phyloP scores from a whole-genome alignment of 2,888 invertebrate genomes.

The Macrophya alboannulata region DNA sequence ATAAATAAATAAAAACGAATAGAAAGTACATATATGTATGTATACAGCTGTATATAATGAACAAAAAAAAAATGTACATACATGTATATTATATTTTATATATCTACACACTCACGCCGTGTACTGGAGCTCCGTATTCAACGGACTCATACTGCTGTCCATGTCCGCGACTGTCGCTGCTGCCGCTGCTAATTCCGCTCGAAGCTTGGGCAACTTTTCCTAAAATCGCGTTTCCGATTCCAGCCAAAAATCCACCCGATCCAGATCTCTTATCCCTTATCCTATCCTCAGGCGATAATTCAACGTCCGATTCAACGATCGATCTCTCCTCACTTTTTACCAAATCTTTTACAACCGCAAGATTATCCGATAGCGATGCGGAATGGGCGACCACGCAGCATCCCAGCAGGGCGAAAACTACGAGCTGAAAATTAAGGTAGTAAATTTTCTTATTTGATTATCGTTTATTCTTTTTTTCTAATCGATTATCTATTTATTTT shows the following conservation, averaged over 20 bases:
- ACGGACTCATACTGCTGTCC: constrained; percentile 60
- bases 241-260: constrained; percentile 71
- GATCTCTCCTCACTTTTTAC: constrained; percentile 57
- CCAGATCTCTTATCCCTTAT: constrained; percentile 70
- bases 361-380: constrained; percentile 60
- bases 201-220: constrained; percentile 73
- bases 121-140: constrained; percentile 62
- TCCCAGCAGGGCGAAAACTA: constrained; percentile 66
- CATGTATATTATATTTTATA: neutral
- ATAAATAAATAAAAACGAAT: neutral
- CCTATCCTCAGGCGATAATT: constrained; percentile 32
- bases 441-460: neutral
- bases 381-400: constrained; percentile 64
- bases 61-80: neutral
- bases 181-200: constrained; percentile 66
- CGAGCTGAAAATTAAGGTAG: constrained; percentile 64
- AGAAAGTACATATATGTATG: neutral
- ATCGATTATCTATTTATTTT: neutral
- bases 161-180: constrained; percentile 66
- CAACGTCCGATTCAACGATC: constrained; percentile 63
- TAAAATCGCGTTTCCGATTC: constrained; percentile 74
- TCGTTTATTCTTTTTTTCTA: neutral
- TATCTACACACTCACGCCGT: constrained; percentile 61
- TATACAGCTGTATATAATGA: neutral
- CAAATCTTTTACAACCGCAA: constrained; percentile 62